Base-by-base conservation (phyloP, 1,140 invertebrate species). In the Penaeus indicus region DNA sequence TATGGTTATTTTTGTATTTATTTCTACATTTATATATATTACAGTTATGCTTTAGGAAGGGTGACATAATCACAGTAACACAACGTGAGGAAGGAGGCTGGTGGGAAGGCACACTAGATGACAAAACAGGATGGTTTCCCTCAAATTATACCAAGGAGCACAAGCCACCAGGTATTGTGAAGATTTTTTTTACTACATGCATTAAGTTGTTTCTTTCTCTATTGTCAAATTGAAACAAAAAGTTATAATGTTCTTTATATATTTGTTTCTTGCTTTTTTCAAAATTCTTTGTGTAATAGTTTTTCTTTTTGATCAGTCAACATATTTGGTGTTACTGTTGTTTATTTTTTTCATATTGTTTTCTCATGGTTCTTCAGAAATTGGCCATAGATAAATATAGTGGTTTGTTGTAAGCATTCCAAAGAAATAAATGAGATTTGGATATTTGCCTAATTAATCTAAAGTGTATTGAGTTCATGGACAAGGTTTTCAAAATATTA, bases 41-140 rank as follows among this genome's bases (percentile, higher is more conserved):
- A 82, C 92, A 97, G 97, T 93, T 99, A 90, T 98, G 97, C 92
- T 99, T 99, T 92, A 96, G 96, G 91, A 99, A 99, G 93, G 98
- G 98, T 79, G 98, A 99, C 93, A 94, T 99, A 78, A 99, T 99
- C 89, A 98, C 97, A 22, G 96, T 99, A 60, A 99, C 98, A 8
- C 97, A 98, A 93, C 96, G 97, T 92, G 96, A 99, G 92, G 98
- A 98, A 78, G 98, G 97, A 47, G 99, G 98, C 95, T 99, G 98
- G 98, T 95, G 94, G 94, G 98, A 99, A 94, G 98, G 98, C 22
- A 99, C 98, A 4, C 93, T 99, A 27, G 95, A 77, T 86, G 89
- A 90, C 81, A 97, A 97, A 92, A 99, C 98, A 90, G 98, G 98
- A 91, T 99, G 98, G 98, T 99, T 99, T 94, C 98, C 98, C 89